Percentiles rank a stretch among this genome's conserved stretches.
Conservation (phyloP, 2,113 vertebrate species). For the Serilophus lunatus region DNA sequence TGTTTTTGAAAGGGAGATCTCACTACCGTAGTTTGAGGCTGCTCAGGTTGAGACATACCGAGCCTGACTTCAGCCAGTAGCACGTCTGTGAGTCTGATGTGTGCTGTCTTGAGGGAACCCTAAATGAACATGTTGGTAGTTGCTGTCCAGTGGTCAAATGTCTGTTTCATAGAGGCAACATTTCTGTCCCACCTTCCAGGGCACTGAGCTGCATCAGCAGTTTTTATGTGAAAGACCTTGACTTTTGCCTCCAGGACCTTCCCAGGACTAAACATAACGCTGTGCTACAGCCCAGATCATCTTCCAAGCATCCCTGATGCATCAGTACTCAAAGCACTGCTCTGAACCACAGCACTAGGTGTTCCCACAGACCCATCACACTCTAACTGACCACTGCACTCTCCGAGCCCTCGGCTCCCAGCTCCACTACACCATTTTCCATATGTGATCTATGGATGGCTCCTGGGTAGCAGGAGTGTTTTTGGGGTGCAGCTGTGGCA, state of each 20-base stretch:
- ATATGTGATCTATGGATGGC: rapidly evolving
- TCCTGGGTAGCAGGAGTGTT: background rate
- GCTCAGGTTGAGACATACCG: background rate
- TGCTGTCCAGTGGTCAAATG: background rate
- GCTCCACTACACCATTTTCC: background rate
- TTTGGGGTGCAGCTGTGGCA: background rate
- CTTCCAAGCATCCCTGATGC: background rate
- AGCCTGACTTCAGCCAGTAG: background rate
- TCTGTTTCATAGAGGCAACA: rapidly evolving
- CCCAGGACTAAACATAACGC: background rate
- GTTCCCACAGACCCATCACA: background rate
- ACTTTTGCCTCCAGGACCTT: background rate
- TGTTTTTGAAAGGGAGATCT: background rate
- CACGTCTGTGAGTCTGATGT: rapidly evolving
- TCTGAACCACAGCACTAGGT: rapidly evolving
- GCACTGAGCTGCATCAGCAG: background rate
- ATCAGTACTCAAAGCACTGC: background rate
- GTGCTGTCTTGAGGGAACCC: background rate
- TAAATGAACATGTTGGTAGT: background rate
- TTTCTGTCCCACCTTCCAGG: background rate
- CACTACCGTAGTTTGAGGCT: background rate
- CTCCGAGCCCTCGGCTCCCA: background rate
- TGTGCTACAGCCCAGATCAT: background rate
- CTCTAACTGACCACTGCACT: background rate
- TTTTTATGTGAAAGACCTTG: background rate